A percentile compares a stretch with the other conserved stretches of the same genome.
Evolutionary conservation across 2,888 invertebrate species (phyloP).

Genomic region (Plutella xylostella): DNA sequence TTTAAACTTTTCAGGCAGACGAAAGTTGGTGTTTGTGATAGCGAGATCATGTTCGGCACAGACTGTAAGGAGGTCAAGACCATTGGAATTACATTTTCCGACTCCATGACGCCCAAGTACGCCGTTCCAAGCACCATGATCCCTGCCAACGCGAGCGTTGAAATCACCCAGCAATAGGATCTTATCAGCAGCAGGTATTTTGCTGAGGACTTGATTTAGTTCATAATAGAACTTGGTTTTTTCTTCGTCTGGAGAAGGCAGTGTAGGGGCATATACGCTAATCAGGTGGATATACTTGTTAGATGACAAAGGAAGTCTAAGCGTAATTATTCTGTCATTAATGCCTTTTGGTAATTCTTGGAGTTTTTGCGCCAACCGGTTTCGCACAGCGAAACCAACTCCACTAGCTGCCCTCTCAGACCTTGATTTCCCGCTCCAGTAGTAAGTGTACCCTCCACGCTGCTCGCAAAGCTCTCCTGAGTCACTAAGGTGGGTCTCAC

Average conservation of each 20-base stretch:
- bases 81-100: background rate
- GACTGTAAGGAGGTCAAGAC: background rate
- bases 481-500: constrained; percentile 10
- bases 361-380: too few relatives aligned
- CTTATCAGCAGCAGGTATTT: background rate
- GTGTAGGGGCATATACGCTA: constrained; percentile 2
- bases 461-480: constrained; percentile 9
- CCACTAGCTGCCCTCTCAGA: background rate
- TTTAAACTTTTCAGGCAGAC: constrained; percentile 7
- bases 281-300: background rate
- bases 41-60: constrained; percentile 1
- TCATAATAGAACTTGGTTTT: background rate
- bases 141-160: background rate
- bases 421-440: constrained; percentile 8
- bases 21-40: constrained; percentile 14
- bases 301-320: background rate
- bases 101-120: background rate
- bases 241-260: background rate
- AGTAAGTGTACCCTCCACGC: constrained; percentile 9
- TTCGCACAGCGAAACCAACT: background rate
- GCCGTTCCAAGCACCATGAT: background rate
- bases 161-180: background rate
- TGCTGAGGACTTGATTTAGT: background rate
- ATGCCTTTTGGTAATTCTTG: background rate
- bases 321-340: background rate